Conservation (phyloP, 1,140 invertebrate species). For the Bombus difficillimus region DNA sequence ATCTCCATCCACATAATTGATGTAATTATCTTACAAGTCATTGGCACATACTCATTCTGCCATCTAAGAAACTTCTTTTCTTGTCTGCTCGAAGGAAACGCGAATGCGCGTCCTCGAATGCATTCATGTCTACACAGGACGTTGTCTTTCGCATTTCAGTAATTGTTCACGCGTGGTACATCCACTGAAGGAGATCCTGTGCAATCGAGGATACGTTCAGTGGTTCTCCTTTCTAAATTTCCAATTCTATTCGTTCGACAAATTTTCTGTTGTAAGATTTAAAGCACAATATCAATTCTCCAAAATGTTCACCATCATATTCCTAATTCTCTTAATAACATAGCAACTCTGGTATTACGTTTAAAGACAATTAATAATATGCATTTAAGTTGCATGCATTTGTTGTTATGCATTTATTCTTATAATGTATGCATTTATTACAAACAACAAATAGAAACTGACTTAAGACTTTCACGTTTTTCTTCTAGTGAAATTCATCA, state of each 20-base stretch:
- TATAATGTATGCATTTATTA: too few relatives aligned
- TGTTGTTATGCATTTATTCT: too few relatives aligned
- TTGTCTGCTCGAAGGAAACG: constrained; percentile 7
- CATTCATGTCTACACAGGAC: constrained; percentile 3
- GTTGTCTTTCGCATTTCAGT: constrained; percentile 40
- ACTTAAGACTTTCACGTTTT: too few relatives aligned
- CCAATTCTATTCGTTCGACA: background rate
- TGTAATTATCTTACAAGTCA: constrained; percentile 69
- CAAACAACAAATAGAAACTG: too few relatives aligned
- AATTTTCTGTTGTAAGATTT: too few relatives aligned
- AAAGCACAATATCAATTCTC: too few relatives aligned
- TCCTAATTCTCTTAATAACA: too few relatives aligned
- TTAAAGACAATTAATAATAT: too few relatives aligned
- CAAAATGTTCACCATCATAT: too few relatives aligned
- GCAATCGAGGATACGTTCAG: constrained; percentile 27
- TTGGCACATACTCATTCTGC: constrained; percentile 58
- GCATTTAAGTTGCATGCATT: too few relatives aligned
- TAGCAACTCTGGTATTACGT: too few relatives aligned
- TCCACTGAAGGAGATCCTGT: background rate
- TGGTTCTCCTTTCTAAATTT: background rate
- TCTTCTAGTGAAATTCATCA: too few relatives aligned
- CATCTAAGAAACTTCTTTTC: constrained; percentile 42
- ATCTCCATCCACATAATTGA: constrained; percentile 60
- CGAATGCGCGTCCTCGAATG: constrained; percentile 1
- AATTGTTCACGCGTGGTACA: constrained; percentile 45